Conservation (phyloP, 2,888 invertebrate species). For the Pandemis corylana region DNA sequence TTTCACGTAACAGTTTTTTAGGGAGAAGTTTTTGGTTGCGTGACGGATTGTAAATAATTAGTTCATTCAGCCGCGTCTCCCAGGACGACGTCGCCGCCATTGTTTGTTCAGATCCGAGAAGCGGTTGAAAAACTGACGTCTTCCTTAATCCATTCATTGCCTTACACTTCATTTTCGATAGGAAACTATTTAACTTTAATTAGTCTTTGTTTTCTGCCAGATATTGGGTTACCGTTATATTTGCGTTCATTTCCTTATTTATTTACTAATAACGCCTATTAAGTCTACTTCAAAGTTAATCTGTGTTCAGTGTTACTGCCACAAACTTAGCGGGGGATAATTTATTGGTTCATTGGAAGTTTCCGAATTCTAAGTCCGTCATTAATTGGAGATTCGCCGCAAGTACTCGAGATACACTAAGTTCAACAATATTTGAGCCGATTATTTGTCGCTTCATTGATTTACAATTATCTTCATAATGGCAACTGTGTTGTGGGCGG, state of each 20-base stretch:
- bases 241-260: constrained; percentile 29
- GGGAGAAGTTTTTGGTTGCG: constrained; percentile 68
- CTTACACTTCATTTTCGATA: constrained; percentile 37
- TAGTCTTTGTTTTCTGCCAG: constrained; percentile 30
- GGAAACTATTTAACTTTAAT: constrained; percentile 32
- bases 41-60: constrained; percentile 84
- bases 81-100: constrained; percentile 64
- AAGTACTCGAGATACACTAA: constrained; percentile 56
- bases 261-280: constrained; percentile 50
- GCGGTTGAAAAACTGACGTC: constrained; percentile 66
- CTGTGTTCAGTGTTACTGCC: constrained; percentile 51
- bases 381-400: constrained; percentile 69
- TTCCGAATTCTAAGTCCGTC: constrained; percentile 68
- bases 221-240: constrained; percentile 9
- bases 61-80: constrained; percentile 76
- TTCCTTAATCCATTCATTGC: constrained; percentile 55
- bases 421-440: constrained; percentile 68
- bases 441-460: constrained; percentile 69
- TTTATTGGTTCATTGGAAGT: constrained; percentile 68
- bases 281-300: constrained; percentile 57
- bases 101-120: constrained; percentile 72
- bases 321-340: constrained; percentile 53
- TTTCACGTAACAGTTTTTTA: constrained; percentile 82
- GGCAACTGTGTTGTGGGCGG: constrained; percentile 47
- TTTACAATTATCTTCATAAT: constrained; percentile 62